Evolutionary conservation across 2,113 vertebrate species (phyloP).

Genomic region (Callorhinus ursinus): DNA sequence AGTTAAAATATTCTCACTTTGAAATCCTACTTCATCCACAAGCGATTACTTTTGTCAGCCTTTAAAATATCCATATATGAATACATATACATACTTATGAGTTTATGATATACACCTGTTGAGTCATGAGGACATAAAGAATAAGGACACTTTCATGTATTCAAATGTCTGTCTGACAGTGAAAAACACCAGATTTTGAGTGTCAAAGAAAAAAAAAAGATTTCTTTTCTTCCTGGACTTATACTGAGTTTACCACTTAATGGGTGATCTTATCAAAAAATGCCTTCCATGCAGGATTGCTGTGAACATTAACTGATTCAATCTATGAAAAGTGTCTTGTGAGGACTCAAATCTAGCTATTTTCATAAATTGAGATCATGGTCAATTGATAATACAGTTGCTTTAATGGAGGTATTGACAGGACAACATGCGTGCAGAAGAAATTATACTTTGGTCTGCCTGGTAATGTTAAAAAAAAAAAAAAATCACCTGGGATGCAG

Average conservation of each 20-base stretch:
- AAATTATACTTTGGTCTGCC: background rate
- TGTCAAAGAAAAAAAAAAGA: background rate
- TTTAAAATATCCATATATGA: background rate
- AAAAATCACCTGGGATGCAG: background rate
- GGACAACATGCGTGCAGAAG: background rate
- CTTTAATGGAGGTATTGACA: background rate
- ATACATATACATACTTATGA: background rate
- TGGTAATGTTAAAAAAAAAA: background rate
- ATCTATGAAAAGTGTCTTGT: background rate
- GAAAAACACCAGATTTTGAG: background rate
- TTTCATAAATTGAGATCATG: background rate
- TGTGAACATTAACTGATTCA: background rate
- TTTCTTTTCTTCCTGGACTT: background rate
- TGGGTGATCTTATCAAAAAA: background rate
- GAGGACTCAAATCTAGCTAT: background rate
- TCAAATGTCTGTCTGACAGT: background rate
- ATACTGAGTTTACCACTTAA: background rate
- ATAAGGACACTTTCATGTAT: background rate
- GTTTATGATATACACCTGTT: background rate
- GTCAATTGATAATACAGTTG: background rate
- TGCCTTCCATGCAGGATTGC: background rate
- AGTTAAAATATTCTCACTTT: background rate
- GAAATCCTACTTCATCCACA: background rate
- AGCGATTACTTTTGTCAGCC: background rate
- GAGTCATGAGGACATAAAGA: background rate